Evolutionary conservation across 2,797 vertebrate species (phyloP).

Genomic region (Sebastes nivosus): DNA sequence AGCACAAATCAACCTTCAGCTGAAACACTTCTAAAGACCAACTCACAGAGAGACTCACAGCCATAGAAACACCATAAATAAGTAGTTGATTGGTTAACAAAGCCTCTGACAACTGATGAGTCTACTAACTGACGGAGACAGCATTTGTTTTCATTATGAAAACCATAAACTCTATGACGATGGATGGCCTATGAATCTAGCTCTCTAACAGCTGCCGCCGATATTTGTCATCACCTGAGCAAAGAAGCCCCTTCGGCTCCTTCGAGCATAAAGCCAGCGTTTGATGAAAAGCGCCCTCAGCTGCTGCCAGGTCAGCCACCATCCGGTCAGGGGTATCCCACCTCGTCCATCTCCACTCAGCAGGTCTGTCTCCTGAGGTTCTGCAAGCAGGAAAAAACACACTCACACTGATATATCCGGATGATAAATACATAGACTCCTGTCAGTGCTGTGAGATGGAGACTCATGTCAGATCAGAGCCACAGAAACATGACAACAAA

Average conservation of each 20-base stretch:
- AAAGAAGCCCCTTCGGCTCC: conserved; percentile 88
- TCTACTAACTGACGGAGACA: not conserved
- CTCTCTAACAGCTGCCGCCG: not conserved
- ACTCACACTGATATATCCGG: not conserved
- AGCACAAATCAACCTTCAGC: conserved; percentile 17
- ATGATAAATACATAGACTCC: not conserved
- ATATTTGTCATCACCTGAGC: conserved; percentile 74
- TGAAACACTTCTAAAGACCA: not conserved
- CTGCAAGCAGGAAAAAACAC: conserved; percentile 33
- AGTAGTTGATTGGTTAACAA: not conserved
- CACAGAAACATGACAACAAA: not conserved
- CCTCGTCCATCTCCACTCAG: conserved; percentile 68
- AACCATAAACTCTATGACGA: not conserved
- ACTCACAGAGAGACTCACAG: not conserved
- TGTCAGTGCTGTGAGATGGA: not conserved
- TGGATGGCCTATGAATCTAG: not conserved
- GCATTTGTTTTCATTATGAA: not conserved
- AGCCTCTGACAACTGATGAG: not conserved
- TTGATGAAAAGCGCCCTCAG: conserved; percentile 90
- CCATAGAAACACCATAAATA: not conserved
- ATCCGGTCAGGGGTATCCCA: conserved; percentile 70
- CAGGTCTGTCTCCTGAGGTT: conserved; percentile 82
- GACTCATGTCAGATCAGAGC: not conserved
- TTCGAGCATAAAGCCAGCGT: conserved; percentile 86
- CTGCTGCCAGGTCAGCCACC: conserved; percentile 85